phyloP scores from a whole-genome alignment of 2,113 vertebrate genomes.

The Panthera leo region DNA sequence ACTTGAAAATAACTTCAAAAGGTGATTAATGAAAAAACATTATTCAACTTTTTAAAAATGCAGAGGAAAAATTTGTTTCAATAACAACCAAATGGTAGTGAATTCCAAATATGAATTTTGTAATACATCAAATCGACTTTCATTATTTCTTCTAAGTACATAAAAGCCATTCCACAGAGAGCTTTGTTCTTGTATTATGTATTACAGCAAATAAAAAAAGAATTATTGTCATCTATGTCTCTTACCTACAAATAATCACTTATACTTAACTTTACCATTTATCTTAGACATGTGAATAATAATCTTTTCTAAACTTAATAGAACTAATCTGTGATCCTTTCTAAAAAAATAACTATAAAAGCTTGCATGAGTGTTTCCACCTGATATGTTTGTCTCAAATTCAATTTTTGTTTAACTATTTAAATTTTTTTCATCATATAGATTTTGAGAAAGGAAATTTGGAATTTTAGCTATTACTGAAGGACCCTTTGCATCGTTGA shows the following conservation, averaged over 20 bases:
- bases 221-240: neutral
- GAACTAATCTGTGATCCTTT: neutral
- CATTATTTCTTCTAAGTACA: neutral
- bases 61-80: constrained; percentile 11
- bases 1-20: neutral
- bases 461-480: neutral
- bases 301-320: constrained; percentile 26
- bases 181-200: neutral
- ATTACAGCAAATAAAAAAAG: neutral
- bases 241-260: constrained; percentile 10
- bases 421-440: neutral
- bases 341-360: neutral
- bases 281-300: neutral
- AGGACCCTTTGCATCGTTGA: neutral
- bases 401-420: neutral
- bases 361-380: neutral
- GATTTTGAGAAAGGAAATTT: neutral
- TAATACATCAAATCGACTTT: neutral
- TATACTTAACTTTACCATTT: constrained; percentile 11
- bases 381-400: neutral
- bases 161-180: neutral
- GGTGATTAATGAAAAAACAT: neutral
- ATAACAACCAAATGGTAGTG: neutral
- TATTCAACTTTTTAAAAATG: neutral
- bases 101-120: neutral